Conservation (phyloP, 2,113 vertebrate species). For the Thermophis baileyi region DNA sequence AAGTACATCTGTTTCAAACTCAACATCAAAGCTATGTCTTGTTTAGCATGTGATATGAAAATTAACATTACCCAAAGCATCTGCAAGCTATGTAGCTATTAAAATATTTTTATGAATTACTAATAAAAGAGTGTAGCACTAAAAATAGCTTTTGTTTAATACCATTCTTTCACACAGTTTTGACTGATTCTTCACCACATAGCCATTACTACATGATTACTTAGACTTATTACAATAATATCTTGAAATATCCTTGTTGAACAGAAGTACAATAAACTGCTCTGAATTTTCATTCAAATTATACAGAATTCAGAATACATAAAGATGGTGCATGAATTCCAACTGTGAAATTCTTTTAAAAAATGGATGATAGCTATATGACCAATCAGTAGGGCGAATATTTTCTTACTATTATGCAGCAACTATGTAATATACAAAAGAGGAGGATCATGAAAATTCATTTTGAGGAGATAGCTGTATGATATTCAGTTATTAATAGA, state of each 20-base stretch:
- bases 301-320: slow-evolving; percentile 39
- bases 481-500: slow-evolving; percentile 68
- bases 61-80: slow-evolving; percentile 32
- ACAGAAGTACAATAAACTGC: slow-evolving; percentile 54
- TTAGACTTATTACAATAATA: slow-evolving; percentile 48
- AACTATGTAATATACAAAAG: slow-evolving; percentile 55
- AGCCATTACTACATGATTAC: background rate
- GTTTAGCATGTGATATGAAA: background rate
- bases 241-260: slow-evolving; percentile 54
- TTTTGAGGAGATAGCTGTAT: slow-evolving; percentile 66
- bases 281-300: slow-evolving; percentile 58
- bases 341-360: slow-evolving; percentile 27
- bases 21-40: background rate
- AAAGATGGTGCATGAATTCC: slow-evolving; percentile 33
- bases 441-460: slow-evolving; percentile 68
- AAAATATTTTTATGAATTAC: slow-evolving; percentile 40
- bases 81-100: slow-evolving; percentile 6
- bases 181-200: slow-evolving; percentile 21
- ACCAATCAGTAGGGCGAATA: slow-evolving; percentile 56
- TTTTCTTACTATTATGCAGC: slow-evolving; percentile 51
- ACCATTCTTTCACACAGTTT: slow-evolving; percentile 21
- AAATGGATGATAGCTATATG: slow-evolving; percentile 38
- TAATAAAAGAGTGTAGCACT: slow-evolving; percentile 9
- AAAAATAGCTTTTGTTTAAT: slow-evolving; percentile 24
- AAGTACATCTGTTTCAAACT: slow-evolving; percentile 27